phyloP scores from a whole-genome alignment of 2,797 vertebrate species.

The Alectoris magna region DNA sequence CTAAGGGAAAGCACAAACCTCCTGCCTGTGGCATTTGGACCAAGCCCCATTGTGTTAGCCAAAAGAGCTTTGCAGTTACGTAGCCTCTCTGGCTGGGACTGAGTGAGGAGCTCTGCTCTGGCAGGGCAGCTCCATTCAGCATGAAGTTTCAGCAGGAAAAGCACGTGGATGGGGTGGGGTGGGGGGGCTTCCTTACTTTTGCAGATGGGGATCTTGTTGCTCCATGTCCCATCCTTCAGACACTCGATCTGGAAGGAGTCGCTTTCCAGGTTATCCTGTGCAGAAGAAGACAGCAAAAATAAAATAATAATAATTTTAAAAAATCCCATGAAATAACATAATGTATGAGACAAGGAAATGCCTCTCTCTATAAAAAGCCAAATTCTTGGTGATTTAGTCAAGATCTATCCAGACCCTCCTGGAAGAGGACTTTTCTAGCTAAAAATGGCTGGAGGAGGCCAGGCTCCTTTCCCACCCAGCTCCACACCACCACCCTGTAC shows the following conservation, averaged over 20 bases:
- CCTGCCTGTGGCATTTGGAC: conserved; percentile 42
- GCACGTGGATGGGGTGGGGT: neutral
- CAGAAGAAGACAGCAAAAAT: neutral
- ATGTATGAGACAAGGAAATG: neutral
- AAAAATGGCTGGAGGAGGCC: neutral
- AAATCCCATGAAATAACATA: neutral
- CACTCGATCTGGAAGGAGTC: conserved; percentile 89
- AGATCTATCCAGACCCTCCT: neutral
- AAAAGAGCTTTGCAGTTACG: conserved; percentile 32
- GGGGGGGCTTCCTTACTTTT: conserved; percentile 84
- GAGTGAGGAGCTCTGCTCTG: conserved; percentile 37
- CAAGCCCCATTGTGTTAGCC: neutral
- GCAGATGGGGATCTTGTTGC: conserved; percentile 85
- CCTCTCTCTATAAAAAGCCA: neutral
- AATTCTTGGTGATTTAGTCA: neutral
- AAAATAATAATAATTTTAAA: neutral
- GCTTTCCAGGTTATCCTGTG: conserved; percentile 83
- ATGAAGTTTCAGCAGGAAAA: neutral
- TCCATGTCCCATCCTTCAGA: conserved; percentile 88
- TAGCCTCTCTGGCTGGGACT: conserved; percentile 45
- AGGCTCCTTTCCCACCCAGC: neutral
- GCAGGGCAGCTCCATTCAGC: neutral
- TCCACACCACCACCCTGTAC: conserved; percentile 58
- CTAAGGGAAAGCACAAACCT: conserved; percentile 31
- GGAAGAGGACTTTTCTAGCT: neutral